Evolutionary conservation across 2,797 vertebrate species (phyloP), one percentile per base, ranked within the genome.

Genomic region (Hydrocynus forskahlii): DNA sequence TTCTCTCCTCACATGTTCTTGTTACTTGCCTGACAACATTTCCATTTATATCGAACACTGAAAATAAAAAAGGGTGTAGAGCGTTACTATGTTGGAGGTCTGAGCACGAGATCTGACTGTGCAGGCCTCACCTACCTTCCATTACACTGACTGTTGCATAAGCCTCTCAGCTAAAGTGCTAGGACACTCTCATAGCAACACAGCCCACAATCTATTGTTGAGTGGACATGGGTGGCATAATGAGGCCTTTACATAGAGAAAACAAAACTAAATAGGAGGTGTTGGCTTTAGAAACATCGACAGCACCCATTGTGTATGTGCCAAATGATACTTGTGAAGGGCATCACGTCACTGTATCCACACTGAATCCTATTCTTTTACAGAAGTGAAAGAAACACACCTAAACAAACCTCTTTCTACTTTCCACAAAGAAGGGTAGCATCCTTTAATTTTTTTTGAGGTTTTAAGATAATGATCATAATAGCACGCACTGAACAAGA

Each of bases 81-180:
- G 70, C 16, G 81, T 63, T 45, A 23, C 57, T 35, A 25, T 55
- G 12, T 29, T 43, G 48, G 12, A 10, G 23, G 35, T 52, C 10
- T 70, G 16, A 62, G 60, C 68, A 77, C 60, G 72, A 76, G 54
- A 19, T 67, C 8, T 48, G 23, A 72, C 63, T 76, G 45, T 64
- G 6, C 68, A 59, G 64, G 50, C 5, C 10, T 67, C 74, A 21
- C 60, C 29, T 63, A 78, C 29, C 75, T 84, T 90, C 88, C 60
- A 76, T 81, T 88, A 90, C 90, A 91, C 90, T 92, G 86, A 87
- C 85, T 84, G 90, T 94, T 94, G 88, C 89, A 86, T 92, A 94
- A 94, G 76, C 79, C 90, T 90, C 92, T 92, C 90, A 84, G 85
- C 87, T 78, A 89, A 88, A 69, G 83, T 88, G 89, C 86, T 69